A percentile compares a stretch with the other conserved stretches of the same genome.
Conservation (phyloP, 2,888 invertebrate species). For the Nipponacmea schrenckii region DNA sequence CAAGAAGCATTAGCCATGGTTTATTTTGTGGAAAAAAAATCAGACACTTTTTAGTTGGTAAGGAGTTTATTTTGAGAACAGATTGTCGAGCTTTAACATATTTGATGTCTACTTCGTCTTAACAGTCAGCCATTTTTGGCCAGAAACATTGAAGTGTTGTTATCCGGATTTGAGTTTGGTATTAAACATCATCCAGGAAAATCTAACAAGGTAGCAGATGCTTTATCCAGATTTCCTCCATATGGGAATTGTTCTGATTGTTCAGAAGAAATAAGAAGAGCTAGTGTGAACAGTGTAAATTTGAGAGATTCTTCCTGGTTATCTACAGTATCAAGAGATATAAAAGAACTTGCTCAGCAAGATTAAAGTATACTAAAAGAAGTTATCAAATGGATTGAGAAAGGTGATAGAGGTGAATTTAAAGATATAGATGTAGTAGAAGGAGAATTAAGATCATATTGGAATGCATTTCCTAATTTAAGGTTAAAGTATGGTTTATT, state of each 20-base stretch:
- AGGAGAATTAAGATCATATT: background rate
- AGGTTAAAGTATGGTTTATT: background rate
- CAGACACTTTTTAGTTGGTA: background rate
- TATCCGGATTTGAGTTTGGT: background rate
- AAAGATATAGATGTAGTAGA: background rate
- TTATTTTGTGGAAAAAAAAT: background rate
- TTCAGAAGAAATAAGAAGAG: background rate
- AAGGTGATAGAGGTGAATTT: background rate
- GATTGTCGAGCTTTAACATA: background rate
- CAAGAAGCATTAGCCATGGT: conserved; percentile 7
- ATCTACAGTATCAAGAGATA: background rate
- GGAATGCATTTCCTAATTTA: background rate
- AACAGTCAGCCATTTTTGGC: background rate
- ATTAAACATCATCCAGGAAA: background rate
- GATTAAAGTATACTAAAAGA: background rate
- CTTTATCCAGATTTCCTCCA: background rate
- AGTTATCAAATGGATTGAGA: background rate
- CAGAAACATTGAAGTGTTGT: background rate
- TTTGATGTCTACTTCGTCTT: background rate
- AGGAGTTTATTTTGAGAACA: background rate
- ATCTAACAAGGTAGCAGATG: background rate
- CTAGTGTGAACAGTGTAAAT: background rate
- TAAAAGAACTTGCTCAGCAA: background rate
- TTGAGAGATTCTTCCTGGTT: background rate
- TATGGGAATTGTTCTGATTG: background rate